A percentile compares a stretch with the other conserved stretches of the same genome.
Conservation (phyloP, 2,888 invertebrate species). For the Camptogramma bilineatum region DNA sequence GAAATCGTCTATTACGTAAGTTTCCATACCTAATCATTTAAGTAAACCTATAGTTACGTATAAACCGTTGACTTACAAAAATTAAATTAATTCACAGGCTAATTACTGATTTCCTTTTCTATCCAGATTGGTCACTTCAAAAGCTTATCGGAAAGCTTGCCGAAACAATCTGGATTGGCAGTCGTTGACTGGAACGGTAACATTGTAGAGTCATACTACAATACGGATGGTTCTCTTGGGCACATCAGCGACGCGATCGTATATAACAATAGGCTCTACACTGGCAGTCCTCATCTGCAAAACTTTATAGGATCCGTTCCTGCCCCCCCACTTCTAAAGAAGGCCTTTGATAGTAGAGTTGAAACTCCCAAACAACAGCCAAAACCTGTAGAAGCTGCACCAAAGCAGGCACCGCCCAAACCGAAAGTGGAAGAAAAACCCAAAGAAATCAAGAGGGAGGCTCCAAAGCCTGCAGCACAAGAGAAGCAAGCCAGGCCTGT, state of each 20-base stretch:
- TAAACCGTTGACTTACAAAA: too few species aligned
- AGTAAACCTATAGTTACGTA: background rate
- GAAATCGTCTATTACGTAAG: conserved; percentile 86
- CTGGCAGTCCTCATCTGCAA: conserved; percentile 88
- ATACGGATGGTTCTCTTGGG: conserved; percentile 82
- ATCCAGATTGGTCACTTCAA: conserved; percentile 89
- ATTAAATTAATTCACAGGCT: background rate
- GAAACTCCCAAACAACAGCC: conserved; percentile 27
- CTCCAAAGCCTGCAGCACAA: conserved; percentile 37
- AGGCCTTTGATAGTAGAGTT: conserved; percentile 59
- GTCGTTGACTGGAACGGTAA: conserved; percentile 90
- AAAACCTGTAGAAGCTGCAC: conserved; percentile 49
- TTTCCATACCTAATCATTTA: conserved; percentile 32
- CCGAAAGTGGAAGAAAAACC: conserved; percentile 43
- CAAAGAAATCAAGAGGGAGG: conserved; percentile 41
- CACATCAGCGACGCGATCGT: conserved; percentile 88
- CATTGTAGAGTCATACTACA: conserved; percentile 88
- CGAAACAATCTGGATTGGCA: conserved; percentile 84
- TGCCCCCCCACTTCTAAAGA: conserved; percentile 78
- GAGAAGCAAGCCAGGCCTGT: conserved; percentile 22
- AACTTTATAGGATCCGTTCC: conserved; percentile 88
- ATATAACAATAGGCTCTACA: conserved; percentile 86
- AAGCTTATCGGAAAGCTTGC: conserved; percentile 63
- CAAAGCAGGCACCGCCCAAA: conserved; percentile 29
- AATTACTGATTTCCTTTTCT: conserved; percentile 13